Evolutionary conservation across 2,113 vertebrate genomes (phyloP).

Genomic region (Micronycteris hirsuta): DNA sequence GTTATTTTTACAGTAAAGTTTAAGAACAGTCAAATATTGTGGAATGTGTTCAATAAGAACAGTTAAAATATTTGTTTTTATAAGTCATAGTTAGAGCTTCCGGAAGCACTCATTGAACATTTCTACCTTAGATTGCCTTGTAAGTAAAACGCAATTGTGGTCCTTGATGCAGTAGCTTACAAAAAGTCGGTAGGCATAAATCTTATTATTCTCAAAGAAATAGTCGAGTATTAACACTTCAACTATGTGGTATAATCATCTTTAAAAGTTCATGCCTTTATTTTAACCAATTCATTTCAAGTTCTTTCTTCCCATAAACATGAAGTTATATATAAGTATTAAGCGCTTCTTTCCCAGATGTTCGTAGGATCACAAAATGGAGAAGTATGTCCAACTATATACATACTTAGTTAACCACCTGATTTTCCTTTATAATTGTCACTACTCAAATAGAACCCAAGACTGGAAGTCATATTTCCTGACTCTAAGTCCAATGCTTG

Average conservation of each 20-base stretch:
- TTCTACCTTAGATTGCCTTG: neutral
- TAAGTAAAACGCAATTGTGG: neutral
- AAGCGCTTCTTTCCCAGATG: neutral
- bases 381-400: neutral
- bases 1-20: neutral
- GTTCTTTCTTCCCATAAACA: neutral
- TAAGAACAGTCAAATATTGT: neutral
- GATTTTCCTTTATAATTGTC: neutral
- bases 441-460: slow-evolving; percentile 13
- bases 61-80: neutral
- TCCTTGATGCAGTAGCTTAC: neutral
- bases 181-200: neutral
- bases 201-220: neutral
- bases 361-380: neutral
- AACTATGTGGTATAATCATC: neutral
- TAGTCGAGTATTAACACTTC: neutral
- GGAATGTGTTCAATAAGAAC: neutral
- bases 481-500: neutral
- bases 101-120: neutral
- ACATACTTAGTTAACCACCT: neutral
- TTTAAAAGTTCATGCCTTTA: neutral
- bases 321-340: neutral
- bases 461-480: neutral
- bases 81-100: neutral
- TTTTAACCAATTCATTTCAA: neutral